phyloP scores from a whole-genome alignment of 2,888 invertebrate genomes.

The Cataglyphis rosenhaueri region DNA sequence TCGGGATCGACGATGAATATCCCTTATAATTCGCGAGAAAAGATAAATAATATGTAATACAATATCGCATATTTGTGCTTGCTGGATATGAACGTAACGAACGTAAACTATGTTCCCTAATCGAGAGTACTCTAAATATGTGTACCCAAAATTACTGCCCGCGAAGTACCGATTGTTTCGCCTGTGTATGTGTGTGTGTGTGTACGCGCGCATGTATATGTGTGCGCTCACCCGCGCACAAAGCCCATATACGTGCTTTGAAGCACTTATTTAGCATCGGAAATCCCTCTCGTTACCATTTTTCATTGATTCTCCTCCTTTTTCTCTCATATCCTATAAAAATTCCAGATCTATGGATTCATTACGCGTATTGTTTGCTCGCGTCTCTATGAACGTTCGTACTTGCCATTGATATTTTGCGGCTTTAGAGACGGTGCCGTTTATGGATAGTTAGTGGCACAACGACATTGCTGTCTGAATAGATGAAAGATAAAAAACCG shows the following conservation, averaged over 20 bases:
- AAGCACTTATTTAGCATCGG: conserved; percentile 5
- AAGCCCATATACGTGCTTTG: conserved; percentile 29
- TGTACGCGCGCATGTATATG: background rate
- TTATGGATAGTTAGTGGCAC: conserved; percentile 74
- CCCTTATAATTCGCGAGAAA: conserved; percentile 39
- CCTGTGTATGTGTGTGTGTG: conserved; percentile 50
- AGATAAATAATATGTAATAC: conserved; percentile 74
- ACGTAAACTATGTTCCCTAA: conserved; percentile 78
- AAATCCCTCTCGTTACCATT: conserved; percentile 55
- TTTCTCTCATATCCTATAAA: conserved; percentile 9
- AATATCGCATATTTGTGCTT: conserved; percentile 82
- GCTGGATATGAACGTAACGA: conserved; percentile 80
- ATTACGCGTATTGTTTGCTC: conserved; percentile 54
- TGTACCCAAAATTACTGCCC: conserved; percentile 74
- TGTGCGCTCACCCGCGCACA: conserved; percentile 11
- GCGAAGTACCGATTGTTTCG: conserved; percentile 70
- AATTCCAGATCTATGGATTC: conserved; percentile 31
- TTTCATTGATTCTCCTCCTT: conserved; percentile 10
- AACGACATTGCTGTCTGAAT: conserved; percentile 76
- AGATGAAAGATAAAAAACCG: conserved; percentile 69
- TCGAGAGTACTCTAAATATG: conserved; percentile 71
- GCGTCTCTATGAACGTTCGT: conserved; percentile 54
- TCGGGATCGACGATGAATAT: conserved; percentile 42
- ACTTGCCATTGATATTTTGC: conserved; percentile 66
- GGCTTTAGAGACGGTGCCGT: conserved; percentile 62